These are phyloP conservation scores for Clamator glandarius DNA, from an alignment of 2,797 vertebrate species.

Conservation along the genomic window DNA sequence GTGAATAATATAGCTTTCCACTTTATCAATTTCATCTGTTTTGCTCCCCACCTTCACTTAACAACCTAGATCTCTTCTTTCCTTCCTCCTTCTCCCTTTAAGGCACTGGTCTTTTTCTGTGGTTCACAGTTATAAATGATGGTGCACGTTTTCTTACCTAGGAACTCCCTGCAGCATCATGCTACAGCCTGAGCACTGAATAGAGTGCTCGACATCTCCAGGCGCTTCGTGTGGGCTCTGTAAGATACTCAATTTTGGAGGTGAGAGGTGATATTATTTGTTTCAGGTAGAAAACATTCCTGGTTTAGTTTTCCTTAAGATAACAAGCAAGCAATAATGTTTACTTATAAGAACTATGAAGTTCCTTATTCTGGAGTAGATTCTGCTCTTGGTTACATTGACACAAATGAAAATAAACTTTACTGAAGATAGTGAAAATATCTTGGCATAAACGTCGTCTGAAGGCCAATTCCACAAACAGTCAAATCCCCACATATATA, in stretches of 20 bases:
- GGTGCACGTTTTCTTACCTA: neutral
- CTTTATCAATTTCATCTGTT: conserved; percentile 75
- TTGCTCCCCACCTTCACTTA: conserved; percentile 39
- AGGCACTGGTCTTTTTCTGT: conserved; percentile 17
- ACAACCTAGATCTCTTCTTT: conserved; percentile 38
- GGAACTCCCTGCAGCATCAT: conserved; percentile 25
- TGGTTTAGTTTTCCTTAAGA: neutral
- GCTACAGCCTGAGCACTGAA: conserved; percentile 19
- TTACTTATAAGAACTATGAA: neutral
- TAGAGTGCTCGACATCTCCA: neutral
- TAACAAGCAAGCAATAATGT: neutral
- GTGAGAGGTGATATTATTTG: neutral
- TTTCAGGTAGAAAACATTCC: neutral
- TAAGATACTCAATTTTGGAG: neutral
- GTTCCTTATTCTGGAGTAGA: neutral
- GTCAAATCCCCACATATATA: neutral
- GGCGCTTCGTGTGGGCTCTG: neutral
- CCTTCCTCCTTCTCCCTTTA: conserved; percentile 10
- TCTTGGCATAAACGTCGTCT: neutral
- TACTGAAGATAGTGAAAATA: neutral
- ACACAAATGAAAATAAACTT: neutral
- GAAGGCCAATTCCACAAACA: neutral
- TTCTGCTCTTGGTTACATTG: neutral
- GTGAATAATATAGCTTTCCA: conserved; percentile 78
- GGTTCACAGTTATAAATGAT: conserved; percentile 13